Base-by-base conservation (phyloP, 2,888 invertebrate genomes). In the Megalurothrips usitatus region DNA sequence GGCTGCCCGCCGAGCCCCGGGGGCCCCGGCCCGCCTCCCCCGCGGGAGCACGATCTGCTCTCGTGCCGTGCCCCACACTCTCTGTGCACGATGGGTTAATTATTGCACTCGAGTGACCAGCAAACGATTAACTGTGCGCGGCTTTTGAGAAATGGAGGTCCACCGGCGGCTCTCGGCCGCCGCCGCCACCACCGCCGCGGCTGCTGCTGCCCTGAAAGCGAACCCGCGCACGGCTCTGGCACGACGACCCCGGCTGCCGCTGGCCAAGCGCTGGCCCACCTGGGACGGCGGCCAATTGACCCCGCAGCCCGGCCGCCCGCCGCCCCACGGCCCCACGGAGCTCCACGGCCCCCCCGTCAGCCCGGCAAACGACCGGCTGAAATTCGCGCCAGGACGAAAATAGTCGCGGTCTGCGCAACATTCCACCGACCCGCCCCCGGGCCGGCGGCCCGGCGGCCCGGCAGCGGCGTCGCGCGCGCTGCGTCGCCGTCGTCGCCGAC, bases 1-100 rank as follows among this genome's bases (percentile, higher is more conserved):
- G 11, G 68, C 23, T 11, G 9, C 9, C n/a, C 23, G 23, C 52
- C 23, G 11, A n/a, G 23, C 23, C 23, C n/a, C n/a, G n/a, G n/a
- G n/a, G n/a, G 63, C 63, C 9, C 23, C 68, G 23, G n/a, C 68
- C n/a, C 68, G 68, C 68, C 68, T 17, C 68, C 68, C 68, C 23
- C 68, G 68, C 68, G 26, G 26, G 68, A 75, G 68, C 68, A 75
- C 68, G 68, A 75, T 75, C 68, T 23, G 68, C 9, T 26, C 68
- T 75, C 68, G 68, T 75, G 68, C 68, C 68, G 34, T 43, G 34
- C 34, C 34, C 68, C 68, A 75, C 68, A 75, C 68, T 58, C 58
- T 75, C 68, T 75, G 68, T 75, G 68, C 68, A 75, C 68, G 68
- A 75, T 75, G 68, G 68, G 68, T 75, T 75, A 75, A 75, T 75